Evolutionary conservation across 2,888 invertebrate genomes (phyloP).

Genomic region (Zaprionus bogoriensis): DNA sequence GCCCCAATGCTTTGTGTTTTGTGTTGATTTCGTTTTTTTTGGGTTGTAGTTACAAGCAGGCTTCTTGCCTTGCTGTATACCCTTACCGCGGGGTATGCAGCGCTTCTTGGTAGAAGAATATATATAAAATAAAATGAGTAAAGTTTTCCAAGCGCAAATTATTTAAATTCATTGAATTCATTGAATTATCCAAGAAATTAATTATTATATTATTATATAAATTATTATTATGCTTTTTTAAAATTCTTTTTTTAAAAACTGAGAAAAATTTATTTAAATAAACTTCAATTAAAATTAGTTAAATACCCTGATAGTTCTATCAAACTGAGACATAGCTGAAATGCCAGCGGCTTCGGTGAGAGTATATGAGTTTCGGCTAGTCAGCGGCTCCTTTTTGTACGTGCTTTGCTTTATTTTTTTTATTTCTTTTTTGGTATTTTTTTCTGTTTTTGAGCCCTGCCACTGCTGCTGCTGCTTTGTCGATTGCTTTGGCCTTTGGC

Average conservation of each 20-base stretch:
- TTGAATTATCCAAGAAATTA: too few species aligned
- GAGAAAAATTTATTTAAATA: too few species aligned
- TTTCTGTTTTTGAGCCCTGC: conserved; percentile 1
- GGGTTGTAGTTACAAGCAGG: conserved; percentile 35
- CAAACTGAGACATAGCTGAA: neutral
- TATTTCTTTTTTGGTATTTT: conserved; percentile 8
- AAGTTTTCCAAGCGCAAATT: too few species aligned
- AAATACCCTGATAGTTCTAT: too few species aligned
- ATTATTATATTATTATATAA: too few species aligned
- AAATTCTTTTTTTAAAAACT: too few species aligned
- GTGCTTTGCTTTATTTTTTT: conserved; percentile 30
- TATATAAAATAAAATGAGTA: too few species aligned
- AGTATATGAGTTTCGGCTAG: conserved; percentile 14
- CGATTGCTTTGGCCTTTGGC: conserved; percentile 78
- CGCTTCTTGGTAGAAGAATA: neutral
- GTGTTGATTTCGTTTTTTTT: neutral
- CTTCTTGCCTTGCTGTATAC: conserved; percentile 46
- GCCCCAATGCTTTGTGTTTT: neutral
- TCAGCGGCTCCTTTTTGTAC: neutral
- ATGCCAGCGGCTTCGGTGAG: neutral
- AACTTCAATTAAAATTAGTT: too few species aligned
- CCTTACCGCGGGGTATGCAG: neutral
- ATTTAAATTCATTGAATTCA: too few species aligned
- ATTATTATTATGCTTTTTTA: too few species aligned
- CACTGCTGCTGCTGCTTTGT: conserved; percentile 47